A percentile compares a stretch with the other conserved stretches of the same genome.
Conservation (phyloP, 2,888 invertebrate genomes). For the Leucoptera coffeella region DNA sequence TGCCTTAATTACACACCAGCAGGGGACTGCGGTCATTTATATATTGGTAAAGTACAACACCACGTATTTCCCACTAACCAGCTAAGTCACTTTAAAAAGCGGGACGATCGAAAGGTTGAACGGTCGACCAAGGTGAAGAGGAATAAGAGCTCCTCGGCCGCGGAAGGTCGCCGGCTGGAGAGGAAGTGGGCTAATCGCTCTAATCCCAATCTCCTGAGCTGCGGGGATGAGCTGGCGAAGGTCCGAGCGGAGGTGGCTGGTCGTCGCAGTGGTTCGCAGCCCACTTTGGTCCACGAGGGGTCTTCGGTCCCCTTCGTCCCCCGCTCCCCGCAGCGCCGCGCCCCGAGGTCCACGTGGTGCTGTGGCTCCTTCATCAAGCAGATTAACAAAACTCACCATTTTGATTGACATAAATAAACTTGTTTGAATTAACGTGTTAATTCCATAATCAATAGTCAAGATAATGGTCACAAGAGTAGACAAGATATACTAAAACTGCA, state of each 20-base stretch:
- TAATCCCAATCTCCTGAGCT: slow-evolving; percentile 40
- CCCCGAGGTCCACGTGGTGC: slow-evolving; percentile 69
- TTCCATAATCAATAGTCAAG: too few relatives aligned
- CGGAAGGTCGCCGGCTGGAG: slow-evolving; percentile 25
- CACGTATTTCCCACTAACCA: slow-evolving; percentile 56
- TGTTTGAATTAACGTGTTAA: too few relatives aligned
- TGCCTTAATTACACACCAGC: slow-evolving; percentile 53
- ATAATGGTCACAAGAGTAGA: too few relatives aligned
- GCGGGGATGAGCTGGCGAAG: slow-evolving; percentile 14
- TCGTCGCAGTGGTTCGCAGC: slow-evolving; percentile 35
- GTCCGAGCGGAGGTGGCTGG: slow-evolving; percentile 12
- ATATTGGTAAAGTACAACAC: slow-evolving; percentile 66
- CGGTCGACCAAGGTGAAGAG: slow-evolving; percentile 28
- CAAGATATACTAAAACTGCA: too few relatives aligned
- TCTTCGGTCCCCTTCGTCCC: too few relatives aligned
- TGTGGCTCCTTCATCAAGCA: slow-evolving; percentile 75
- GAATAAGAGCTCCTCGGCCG: slow-evolving; percentile 46
- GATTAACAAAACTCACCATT: slow-evolving; percentile 68
- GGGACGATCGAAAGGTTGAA: slow-evolving; percentile 3
- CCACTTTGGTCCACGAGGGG: slow-evolving; percentile 15
- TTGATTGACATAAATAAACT: slow-evolving; percentile 48
- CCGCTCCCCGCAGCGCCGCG: slow-evolving; percentile 44
- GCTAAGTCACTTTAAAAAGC: slow-evolving; percentile 18
- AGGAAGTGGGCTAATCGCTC: slow-evolving; percentile 39
- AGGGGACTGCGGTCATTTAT: slow-evolving; percentile 60